These are phyloP conservation scores for Metellina segmentata DNA, from an alignment of 2,888 invertebrate species.

Conservation along the genomic window DNA sequence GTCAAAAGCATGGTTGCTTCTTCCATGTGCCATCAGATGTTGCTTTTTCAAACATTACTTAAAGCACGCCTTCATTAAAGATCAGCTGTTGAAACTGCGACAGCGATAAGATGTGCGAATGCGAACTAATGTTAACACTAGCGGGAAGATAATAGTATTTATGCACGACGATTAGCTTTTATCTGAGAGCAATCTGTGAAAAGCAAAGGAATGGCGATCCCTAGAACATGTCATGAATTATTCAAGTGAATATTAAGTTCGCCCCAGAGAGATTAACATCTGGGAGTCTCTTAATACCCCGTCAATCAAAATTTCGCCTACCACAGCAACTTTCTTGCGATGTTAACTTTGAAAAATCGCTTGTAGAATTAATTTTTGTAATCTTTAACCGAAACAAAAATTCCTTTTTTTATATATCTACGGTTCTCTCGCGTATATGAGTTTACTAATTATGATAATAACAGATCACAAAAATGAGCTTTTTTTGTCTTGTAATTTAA, in stretches of 20 bases:
- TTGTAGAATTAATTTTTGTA: no score
- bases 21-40: background rate
- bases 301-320: background rate
- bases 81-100: conserved; percentile 37
- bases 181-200: background rate
- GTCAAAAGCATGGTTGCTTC: background rate
- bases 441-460: no score
- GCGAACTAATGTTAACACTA: conserved; percentile 23
- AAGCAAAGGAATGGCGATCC: background rate
- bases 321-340: background rate
- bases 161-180: background rate
- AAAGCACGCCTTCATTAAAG: background rate
- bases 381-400: no score
- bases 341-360: no score
- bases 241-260: background rate
- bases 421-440: no score
- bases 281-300: background rate
- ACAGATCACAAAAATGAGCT: no score
- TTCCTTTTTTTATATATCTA: no score
- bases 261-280: background rate
- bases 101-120: conserved; percentile 26
- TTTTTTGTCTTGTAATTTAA: no score
- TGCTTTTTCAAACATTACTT: background rate
- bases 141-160: conserved; percentile 21
- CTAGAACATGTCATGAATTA: conserved; percentile 1